A percentile compares a stretch with the other conserved stretches of the same genome.
Evolutionary conservation across 2,113 vertebrate genomes (phyloP).

Genomic region (Mormyrus iriodes): DNA sequence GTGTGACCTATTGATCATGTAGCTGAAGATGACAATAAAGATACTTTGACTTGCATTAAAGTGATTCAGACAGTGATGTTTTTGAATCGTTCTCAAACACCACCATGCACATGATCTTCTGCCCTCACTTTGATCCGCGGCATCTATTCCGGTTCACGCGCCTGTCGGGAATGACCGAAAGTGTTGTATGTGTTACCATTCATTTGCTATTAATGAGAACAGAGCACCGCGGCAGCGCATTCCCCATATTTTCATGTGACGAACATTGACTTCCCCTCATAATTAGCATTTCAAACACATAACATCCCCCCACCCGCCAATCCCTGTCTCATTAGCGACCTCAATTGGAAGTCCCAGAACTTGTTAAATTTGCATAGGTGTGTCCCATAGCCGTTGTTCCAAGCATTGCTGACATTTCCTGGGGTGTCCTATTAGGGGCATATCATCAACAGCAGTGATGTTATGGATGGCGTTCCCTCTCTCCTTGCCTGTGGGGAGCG

Average conservation of each 20-base stretch:
- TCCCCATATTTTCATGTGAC: constrained; percentile 45
- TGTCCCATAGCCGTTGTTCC: constrained; percentile 32
- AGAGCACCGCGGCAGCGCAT: constrained; percentile 25
- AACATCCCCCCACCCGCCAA: constrained; percentile 47
- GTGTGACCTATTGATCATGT: neutral
- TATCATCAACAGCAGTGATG: constrained; percentile 31
- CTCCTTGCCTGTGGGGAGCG: neutral
- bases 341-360: constrained; percentile 45
- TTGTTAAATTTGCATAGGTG: constrained; percentile 56
- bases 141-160: neutral
- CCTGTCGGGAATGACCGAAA: neutral
- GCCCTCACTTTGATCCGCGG: neutral
- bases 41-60: neutral
- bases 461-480: constrained; percentile 18
- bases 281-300: constrained; percentile 65
- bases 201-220: constrained; percentile 19
- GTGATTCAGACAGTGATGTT: neutral
- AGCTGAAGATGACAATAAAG: neutral
- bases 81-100: neutral
- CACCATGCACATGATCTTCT: neutral
- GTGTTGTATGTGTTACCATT: neutral
- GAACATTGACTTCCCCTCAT: constrained; percentile 48
- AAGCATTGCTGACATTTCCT: constrained; percentile 31
- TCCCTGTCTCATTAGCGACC: constrained; percentile 53
- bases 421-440: constrained; percentile 42